Evolutionary conservation across 2,888 invertebrate species (phyloP).

Genomic region (Brachypalpus laphriformis): DNA sequence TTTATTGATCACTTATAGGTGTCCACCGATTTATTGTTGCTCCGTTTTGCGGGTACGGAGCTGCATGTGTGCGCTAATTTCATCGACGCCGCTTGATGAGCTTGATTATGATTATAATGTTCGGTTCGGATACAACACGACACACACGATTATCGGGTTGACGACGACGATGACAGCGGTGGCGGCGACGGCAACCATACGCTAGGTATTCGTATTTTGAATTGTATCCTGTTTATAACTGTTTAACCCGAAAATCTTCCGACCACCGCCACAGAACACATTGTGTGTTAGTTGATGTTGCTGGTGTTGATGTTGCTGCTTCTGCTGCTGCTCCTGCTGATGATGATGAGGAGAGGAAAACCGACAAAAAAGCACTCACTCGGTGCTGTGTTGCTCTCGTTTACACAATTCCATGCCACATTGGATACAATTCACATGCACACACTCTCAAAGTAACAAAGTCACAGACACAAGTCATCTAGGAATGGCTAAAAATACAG

Average conservation of each 20-base stretch:
- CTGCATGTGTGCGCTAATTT: conserved; percentile 56
- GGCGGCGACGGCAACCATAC: conserved; percentile 51
- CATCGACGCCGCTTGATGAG: conserved; percentile 45
- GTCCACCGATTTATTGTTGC: conserved; percentile 50
- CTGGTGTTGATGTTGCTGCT: conserved; percentile 52
- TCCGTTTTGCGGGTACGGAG: conserved; percentile 18
- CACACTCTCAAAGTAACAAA: conserved; percentile 32
- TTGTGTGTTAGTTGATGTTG: conserved; percentile 71
- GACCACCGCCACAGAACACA: conserved; percentile 69
- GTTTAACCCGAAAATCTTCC: conserved; percentile 74
- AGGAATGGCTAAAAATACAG: conserved; percentile 68
- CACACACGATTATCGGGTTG: not conserved
- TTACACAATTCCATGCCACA: conserved; percentile 65
- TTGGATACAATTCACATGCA: conserved; percentile 64
- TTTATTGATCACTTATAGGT: conserved; percentile 55
- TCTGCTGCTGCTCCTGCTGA: conserved; percentile 32
- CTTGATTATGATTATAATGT: conserved; percentile 55
- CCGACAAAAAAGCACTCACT: conserved; percentile 61
- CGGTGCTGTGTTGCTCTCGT: conserved; percentile 68
- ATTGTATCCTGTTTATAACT: conserved; percentile 74
- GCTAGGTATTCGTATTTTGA: conserved; percentile 69
- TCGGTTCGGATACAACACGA: conserved; percentile 27
- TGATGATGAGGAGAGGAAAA: conserved; percentile 61
- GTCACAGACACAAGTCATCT: conserved; percentile 58
- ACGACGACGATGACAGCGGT: not conserved